Conservation (phyloP, 2,888 invertebrate species). For the Muschampia plurimacula region DNA sequence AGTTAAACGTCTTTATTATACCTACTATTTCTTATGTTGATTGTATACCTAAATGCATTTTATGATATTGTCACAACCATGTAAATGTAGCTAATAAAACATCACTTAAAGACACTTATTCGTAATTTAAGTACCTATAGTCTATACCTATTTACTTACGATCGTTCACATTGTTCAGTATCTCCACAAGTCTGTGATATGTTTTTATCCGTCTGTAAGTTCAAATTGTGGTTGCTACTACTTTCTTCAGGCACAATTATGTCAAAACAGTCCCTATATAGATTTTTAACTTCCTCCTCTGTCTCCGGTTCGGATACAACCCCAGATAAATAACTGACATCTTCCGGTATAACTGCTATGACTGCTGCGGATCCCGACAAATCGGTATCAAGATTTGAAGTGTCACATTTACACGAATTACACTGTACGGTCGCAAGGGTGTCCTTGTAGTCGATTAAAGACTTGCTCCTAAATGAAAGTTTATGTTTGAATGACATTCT, state of each 20-base stretch:
- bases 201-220: not conserved
- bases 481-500: conserved; percentile 54
- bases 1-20: no score
- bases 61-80: conserved; percentile 4
- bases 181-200: conserved; percentile 6
- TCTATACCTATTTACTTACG: conserved; percentile 18
- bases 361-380: conserved; percentile 3
- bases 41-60: not conserved
- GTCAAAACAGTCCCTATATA: conserved; percentile 7
- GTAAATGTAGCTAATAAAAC: conserved; percentile 1
- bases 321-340: conserved; percentile 8
- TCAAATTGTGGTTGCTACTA: not conserved
- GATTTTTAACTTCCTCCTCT: not conserved
- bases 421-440: not conserved
- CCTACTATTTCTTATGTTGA: no score
- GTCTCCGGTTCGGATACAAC: not conserved
- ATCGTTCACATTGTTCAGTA: not conserved
- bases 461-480: conserved; percentile 51
- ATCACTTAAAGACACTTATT: not conserved
- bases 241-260: not conserved
- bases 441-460: conserved; percentile 1
- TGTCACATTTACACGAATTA: not conserved
- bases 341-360: conserved; percentile 4
- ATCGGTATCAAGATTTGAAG: conserved; percentile 1
- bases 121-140: not conserved